Conservation (phyloP, 2,797 vertebrate species). For the Decapterus maruadsi region DNA sequence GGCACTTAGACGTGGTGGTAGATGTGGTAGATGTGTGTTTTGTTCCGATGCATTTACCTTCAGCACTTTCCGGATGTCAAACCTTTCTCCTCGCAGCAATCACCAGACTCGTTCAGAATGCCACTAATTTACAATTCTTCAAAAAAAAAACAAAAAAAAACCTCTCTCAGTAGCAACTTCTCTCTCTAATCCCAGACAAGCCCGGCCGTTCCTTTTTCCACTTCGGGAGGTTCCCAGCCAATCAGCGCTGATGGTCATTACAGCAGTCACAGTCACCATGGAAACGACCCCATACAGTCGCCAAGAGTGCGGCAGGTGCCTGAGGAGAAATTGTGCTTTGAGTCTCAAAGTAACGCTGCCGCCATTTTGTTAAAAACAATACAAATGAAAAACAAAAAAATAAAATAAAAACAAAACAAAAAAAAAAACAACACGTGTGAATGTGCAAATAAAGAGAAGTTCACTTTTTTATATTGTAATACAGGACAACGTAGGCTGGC, state of each 20-base stretch:
- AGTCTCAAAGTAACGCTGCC: conserved; percentile 81
- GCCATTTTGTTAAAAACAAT: conserved; percentile 78
- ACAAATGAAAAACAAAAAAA: not conserved
- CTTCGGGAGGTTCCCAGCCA: conserved; percentile 62
- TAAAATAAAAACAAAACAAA: conserved; percentile 35
- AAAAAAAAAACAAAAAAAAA: conserved; percentile 3
- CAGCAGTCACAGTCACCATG: conserved; percentile 68
- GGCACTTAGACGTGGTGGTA: conserved; percentile 66
- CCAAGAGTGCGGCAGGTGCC: conserved; percentile 81
- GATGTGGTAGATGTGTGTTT: conserved; percentile 70
- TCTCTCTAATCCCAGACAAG: conserved; percentile 63
- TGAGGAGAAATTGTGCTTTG: conserved; percentile 80
- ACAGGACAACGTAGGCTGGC: conserved; percentile 76
- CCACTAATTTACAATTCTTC: conserved; percentile 64
- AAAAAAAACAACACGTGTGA: conserved; percentile 64
- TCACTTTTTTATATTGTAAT: conserved; percentile 83
- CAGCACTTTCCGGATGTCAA: conserved; percentile 70
- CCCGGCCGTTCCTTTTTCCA: conserved; percentile 54
- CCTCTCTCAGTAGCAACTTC: conserved; percentile 49
- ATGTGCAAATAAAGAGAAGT: conserved; percentile 76
- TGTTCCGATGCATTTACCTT: conserved; percentile 63
- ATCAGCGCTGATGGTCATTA: conserved; percentile 73
- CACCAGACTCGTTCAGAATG: conserved; percentile 67
- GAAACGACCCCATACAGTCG: conserved; percentile 77
- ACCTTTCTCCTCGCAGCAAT: conserved; percentile 65